phyloP scores from a whole-genome alignment of 2,888 invertebrate genomes.

The Trypoxylon attenuatum region DNA sequence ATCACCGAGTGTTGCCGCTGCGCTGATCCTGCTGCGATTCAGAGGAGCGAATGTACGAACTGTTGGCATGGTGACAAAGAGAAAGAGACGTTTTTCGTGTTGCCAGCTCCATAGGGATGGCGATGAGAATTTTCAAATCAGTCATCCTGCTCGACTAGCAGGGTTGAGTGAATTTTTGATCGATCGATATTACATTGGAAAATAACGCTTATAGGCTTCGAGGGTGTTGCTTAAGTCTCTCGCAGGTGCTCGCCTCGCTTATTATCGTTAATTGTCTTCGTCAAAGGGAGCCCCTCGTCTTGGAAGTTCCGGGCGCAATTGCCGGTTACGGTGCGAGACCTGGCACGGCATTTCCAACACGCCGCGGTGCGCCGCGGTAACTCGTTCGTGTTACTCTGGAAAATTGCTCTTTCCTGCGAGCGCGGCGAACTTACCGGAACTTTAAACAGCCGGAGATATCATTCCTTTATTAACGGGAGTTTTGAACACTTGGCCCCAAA shows the following conservation, averaged over 20 bases:
- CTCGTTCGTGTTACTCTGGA: conserved; percentile 8
- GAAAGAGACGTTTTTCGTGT: too few species aligned
- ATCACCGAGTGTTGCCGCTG: too few species aligned
- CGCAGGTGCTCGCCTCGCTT: background rate
- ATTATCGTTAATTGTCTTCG: conserved; percentile 21
- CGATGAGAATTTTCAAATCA: too few species aligned
- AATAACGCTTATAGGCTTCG: conserved; percentile 7
- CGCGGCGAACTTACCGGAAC: conserved; percentile 32
- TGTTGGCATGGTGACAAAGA: too few species aligned
- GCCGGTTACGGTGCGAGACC: conserved; percentile 27
- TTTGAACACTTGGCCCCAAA: conserved; percentile 1
- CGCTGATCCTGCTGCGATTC: too few species aligned
- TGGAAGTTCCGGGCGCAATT: conserved; percentile 36
- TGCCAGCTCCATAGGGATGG: too few species aligned
- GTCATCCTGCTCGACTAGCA: background rate
- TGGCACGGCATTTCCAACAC: conserved; percentile 15
- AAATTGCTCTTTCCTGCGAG: conserved; percentile 40
- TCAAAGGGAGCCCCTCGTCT: conserved; percentile 34
- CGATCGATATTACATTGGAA: background rate
- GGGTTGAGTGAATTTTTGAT: background rate
- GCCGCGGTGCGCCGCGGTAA: background rate
- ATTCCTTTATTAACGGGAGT: conserved; percentile 32
- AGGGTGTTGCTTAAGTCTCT: background rate
- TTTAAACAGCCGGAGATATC: conserved; percentile 40
- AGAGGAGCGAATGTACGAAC: too few species aligned